Percentiles rank a stretch among this genome's conserved stretches.
These are phyloP conservation scores for Epinephelus coioides DNA, from an alignment of 2,797 vertebrate species.

Conservation along the genomic window DNA sequence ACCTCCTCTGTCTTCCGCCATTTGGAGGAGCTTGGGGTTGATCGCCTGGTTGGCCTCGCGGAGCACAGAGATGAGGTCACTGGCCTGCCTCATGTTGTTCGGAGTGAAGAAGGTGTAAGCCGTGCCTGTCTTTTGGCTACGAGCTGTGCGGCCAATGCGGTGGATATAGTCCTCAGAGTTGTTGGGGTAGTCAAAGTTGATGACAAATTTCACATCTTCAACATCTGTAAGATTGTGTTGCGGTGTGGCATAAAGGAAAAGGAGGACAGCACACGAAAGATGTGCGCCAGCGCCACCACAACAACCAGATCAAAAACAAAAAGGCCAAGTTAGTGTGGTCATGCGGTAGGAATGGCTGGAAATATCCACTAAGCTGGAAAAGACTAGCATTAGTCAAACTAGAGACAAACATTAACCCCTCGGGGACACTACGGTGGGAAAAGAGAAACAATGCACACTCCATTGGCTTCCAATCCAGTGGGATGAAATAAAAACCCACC, in stretches of 20 bases:
- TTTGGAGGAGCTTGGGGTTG: slow-evolving; percentile 99
- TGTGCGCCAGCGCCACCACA: slow-evolving; percentile 94
- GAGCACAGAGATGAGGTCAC: slow-evolving; percentile 98
- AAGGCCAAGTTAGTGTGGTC: slow-evolving; percentile 91
- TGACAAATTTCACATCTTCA: slow-evolving; percentile 99
- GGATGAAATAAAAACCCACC: slow-evolving; percentile 70
- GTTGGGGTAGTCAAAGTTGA: slow-evolving; percentile 99
- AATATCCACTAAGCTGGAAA: slow-evolving; percentile 54
- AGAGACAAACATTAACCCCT: slow-evolving; percentile 66
- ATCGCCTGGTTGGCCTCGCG: slow-evolving; percentile 99
- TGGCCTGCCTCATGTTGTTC: slow-evolving; percentile 98
- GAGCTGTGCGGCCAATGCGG: slow-evolving; percentile 98
- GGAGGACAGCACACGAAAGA: slow-evolving; percentile 87
- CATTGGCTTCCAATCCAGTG: slow-evolving; percentile 80
- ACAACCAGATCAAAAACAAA: slow-evolving; percentile 96
- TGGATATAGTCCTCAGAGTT: slow-evolving; percentile 99
- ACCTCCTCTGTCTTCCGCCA: slow-evolving; percentile 99
- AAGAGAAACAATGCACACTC: slow-evolving; percentile 86
- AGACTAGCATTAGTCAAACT: slow-evolving; percentile 65
- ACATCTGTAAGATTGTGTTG: slow-evolving; percentile 95
- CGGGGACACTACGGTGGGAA: slow-evolving; percentile 88
- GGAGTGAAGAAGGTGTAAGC: slow-evolving; percentile 99
- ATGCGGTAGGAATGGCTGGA: slow-evolving; percentile 72
- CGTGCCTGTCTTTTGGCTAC: slow-evolving; percentile 99
- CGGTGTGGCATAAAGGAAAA: slow-evolving; percentile 90